Conservation (phyloP, 1,140 invertebrate species). For the Phenacoccus solenopsis region DNA sequence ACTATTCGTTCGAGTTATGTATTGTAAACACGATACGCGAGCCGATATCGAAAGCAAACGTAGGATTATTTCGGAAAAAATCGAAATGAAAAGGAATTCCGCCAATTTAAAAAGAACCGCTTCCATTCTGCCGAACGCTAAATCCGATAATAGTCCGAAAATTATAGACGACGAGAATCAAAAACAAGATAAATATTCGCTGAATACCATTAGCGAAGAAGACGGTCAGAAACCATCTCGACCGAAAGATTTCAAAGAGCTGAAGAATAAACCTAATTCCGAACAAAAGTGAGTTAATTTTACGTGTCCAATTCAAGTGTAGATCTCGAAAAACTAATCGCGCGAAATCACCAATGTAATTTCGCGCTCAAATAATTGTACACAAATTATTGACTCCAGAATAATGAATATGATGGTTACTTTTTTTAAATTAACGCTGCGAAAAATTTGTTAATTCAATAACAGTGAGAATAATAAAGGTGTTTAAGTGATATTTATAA, state of each 20-base stretch:
- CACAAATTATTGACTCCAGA: too few species aligned
- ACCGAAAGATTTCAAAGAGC: slow-evolving; percentile 7
- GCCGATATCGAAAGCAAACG: slow-evolving; percentile 12
- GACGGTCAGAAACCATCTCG: not conserved
- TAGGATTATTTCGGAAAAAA: slow-evolving; percentile 5
- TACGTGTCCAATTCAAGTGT: too few species aligned
- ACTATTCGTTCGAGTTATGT: slow-evolving; percentile 7
- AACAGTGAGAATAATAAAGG: too few species aligned
- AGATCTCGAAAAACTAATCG: too few species aligned
- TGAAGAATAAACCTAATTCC: not conserved
- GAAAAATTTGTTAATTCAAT: too few species aligned
- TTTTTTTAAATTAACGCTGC: too few species aligned
- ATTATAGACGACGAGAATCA: not conserved
- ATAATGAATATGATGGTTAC: too few species aligned
- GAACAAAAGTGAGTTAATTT: not conserved
- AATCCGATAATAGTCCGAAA: not conserved
- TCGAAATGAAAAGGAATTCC: slow-evolving; percentile 8
- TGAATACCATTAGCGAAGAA: not conserved
- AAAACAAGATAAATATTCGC: not conserved
- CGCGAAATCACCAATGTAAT: too few species aligned
- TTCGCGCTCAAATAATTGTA: too few species aligned
- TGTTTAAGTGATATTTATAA: too few species aligned
- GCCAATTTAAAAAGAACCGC: not conserved
- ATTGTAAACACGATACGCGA: slow-evolving; percentile 1
- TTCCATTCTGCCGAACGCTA: not conserved